Evolutionary conservation across 2,797 vertebrate genomes (phyloP), one percentile per base, ranked within the genome.

Genomic region (Hydrolagus colliei): DNA sequence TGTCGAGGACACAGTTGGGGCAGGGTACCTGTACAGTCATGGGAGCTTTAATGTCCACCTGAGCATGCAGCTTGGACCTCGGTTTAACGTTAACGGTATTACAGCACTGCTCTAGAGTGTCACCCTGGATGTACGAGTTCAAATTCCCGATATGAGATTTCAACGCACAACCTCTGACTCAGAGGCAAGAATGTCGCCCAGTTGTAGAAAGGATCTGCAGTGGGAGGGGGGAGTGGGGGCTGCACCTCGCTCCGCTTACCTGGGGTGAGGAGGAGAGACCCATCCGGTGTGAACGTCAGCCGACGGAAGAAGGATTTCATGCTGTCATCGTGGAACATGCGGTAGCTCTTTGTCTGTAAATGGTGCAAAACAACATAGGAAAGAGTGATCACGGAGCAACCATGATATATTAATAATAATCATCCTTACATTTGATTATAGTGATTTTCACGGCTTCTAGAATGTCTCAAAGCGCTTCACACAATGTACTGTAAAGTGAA

Each of bases 251-350:
- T 27, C 27, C 12, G 61, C 11, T 1, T 88, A 98, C 98, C 97
- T 91, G 98, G 97, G 0, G 92, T 93, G 8, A 99, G 94, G 72
- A 99, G 94, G 74, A 98, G 95, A 71, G 97, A 97, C 0, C 98
- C 98, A 11, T 99, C 98, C 0, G 97, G 95, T n/a, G 97, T 98
- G 89, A 99, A 99, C 18, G 95, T 95, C 18, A 98, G 95, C 67
- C 98, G 94, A 8, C 98, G 95, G 86, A 99, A 98, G 88, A 99
- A 99, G 0, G 98, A 99, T 88, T 98, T 96, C 97, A 99, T 98
- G 88, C 97, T 96, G 93, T 99, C 98, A 9, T 99, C 98, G 0
- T 99, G 97, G 86, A 97, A 99, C 94, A 99, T 98, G 89, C 97
- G 92, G 88, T 95, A 96, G 86, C 94, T 97, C 90, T 97, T 96